phyloP scores from a whole-genome alignment of 2,113 vertebrate species.

The Elephas maximus region DNA sequence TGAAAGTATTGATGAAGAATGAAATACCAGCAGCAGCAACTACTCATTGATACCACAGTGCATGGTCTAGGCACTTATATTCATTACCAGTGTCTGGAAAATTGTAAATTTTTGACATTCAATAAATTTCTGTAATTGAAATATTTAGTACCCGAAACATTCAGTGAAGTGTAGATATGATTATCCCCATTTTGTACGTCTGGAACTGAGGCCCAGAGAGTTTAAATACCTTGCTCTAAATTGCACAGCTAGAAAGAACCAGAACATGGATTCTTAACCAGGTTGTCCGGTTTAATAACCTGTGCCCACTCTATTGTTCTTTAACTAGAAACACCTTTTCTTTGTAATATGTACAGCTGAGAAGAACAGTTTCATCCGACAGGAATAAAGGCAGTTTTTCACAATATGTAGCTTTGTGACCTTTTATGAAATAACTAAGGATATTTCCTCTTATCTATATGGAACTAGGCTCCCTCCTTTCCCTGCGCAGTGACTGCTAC shows the following conservation, averaged over 20 bases:
- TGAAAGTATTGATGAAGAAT: not conserved
- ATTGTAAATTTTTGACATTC: not conserved
- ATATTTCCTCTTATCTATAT: not conserved
- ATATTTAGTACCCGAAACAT: not conserved
- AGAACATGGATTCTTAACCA: not conserved
- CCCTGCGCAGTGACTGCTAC: not conserved
- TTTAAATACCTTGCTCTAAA: not conserved
- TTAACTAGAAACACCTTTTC: not conserved
- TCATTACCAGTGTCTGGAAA: not conserved
- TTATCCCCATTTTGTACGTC: not conserved
- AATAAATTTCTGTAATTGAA: not conserved
- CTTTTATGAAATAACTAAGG: not conserved
- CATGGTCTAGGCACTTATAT: not conserved
- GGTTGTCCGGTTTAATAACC: not conserved
- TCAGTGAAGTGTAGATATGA: not conserved
- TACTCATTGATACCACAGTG: accelerated
- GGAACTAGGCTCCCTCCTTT: constrained; percentile 50
- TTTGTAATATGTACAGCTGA: not conserved
- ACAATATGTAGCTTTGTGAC: no score
- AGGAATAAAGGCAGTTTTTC: not conserved
- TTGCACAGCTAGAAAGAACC: not conserved
- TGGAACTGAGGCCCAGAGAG: not conserved
- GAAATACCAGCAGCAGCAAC: not conserved
- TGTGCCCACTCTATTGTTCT: not conserved
- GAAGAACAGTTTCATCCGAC: not conserved